phyloP scores from a whole-genome alignment of 2,113 vertebrate species.

The Platycercus adscitus region DNA sequence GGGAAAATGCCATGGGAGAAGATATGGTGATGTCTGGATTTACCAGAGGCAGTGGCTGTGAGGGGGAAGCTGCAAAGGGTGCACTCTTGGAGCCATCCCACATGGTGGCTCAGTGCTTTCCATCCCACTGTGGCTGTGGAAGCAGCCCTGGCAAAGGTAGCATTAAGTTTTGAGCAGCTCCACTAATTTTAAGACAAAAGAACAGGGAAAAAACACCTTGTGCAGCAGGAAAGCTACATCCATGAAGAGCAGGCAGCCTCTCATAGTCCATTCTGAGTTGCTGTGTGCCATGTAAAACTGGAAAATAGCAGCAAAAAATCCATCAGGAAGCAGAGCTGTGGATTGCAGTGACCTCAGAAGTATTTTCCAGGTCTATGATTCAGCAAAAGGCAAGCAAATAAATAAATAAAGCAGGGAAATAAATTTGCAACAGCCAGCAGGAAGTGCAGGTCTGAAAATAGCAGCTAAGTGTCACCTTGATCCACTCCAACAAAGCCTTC shows the following conservation, averaged over 20 bases:
- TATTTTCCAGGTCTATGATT: constrained; percentile 9
- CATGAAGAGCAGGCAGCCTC: neutral
- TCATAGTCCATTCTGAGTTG: neutral
- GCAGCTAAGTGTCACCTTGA: constrained; percentile 48
- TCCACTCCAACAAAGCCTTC: constrained; percentile 15
- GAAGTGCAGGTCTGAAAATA: constrained; percentile 48
- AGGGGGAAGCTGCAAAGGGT: neutral
- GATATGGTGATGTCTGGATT: neutral
- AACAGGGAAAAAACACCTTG: neutral
- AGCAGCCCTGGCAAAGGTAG: neutral
- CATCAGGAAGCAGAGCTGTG: neutral
- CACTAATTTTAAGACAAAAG: neutral
- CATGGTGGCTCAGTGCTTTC: neutral
- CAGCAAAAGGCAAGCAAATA: neutral
- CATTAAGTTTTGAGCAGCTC: neutral
- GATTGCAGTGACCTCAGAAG: neutral
- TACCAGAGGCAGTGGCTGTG: accelerated
- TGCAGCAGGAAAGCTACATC: neutral
- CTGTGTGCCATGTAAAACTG: neutral
- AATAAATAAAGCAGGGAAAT: neutral
- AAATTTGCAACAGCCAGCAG: neutral
- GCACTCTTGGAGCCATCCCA: neutral
- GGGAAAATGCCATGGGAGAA: neutral
- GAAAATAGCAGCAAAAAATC: neutral
- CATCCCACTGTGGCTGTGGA: accelerated